phyloP scores from a whole-genome alignment of 2,113 vertebrate genomes.

The Aviceda subcristata region DNA sequence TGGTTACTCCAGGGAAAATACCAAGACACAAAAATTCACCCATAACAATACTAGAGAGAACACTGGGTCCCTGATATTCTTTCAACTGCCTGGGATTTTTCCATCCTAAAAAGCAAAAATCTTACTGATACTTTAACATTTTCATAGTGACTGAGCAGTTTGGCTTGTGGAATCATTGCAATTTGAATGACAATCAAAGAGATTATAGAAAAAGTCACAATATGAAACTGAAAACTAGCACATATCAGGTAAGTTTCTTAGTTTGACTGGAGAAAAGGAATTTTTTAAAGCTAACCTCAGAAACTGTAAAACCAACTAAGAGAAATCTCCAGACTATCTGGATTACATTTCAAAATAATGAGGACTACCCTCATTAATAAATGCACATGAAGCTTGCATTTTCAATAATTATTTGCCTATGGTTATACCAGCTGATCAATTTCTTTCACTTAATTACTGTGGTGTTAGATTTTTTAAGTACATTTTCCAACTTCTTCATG shows the following conservation, averaged over 20 bases:
- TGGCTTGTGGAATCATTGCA: neutral
- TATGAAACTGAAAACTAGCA: neutral
- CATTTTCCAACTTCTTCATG: neutral
- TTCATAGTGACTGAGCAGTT: neutral
- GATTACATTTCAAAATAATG: neutral
- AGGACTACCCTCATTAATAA: neutral
- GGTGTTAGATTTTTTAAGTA: neutral
- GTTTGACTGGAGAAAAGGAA: neutral
- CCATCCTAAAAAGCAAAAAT: neutral
- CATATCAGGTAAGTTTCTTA: neutral
- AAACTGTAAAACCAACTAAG: neutral
- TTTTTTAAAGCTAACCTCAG: neutral
- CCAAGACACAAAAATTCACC: rapidly evolving
- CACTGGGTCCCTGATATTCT: neutral
- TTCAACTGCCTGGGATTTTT: neutral
- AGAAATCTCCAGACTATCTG: neutral
- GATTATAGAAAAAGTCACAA: neutral
- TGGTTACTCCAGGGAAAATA: neutral
- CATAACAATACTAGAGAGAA: neutral
- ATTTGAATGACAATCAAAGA: neutral
- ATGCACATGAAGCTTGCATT: neutral
- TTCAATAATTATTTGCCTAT: neutral
- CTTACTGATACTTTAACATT: neutral
- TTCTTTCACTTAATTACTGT: neutral
- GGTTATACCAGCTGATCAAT: neutral